Evolutionary conservation across 2,797 vertebrate genomes (phyloP).

Genomic region (Propithecus perrieri): DNA sequence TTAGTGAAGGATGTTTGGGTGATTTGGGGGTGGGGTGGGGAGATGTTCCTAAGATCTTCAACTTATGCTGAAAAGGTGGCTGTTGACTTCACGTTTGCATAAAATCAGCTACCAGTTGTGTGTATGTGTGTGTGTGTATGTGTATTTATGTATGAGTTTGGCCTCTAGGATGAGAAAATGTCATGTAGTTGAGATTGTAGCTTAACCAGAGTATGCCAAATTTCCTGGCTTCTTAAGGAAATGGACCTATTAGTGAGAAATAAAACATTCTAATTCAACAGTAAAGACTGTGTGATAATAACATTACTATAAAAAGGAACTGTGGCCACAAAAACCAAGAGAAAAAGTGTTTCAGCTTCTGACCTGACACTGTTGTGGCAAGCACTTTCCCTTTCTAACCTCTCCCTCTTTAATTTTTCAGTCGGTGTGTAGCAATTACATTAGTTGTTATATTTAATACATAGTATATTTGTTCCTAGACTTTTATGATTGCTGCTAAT

Average conservation of each 20-base stretch:
- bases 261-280: not conserved
- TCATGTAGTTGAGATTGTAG: not conserved
- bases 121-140: not conserved
- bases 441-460: slow-evolving; percentile 71
- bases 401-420: slow-evolving; percentile 53
- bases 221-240: slow-evolving; percentile 40
- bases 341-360: not conserved
- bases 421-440: slow-evolving; percentile 1
- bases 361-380: not conserved
- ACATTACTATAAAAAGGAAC: not conserved
- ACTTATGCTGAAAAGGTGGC: not conserved
- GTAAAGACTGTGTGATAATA: not conserved
- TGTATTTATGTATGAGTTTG: not conserved
- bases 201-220: not conserved
- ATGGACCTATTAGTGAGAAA: not conserved
- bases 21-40: not conserved
- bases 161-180: slow-evolving; percentile 17
- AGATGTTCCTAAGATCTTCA: not conserved
- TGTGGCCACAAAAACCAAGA: not conserved
- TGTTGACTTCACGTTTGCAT: not conserved
- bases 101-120: not conserved
- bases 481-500: slow-evolving; percentile 66
- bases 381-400: not conserved
- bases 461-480: slow-evolving; percentile 64
- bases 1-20: not conserved